Evolutionary conservation across 2,797 vertebrate genomes (phyloP), one percentile per base, ranked within the genome.

Genomic region (Typhlichthys eigenmanni): DNA sequence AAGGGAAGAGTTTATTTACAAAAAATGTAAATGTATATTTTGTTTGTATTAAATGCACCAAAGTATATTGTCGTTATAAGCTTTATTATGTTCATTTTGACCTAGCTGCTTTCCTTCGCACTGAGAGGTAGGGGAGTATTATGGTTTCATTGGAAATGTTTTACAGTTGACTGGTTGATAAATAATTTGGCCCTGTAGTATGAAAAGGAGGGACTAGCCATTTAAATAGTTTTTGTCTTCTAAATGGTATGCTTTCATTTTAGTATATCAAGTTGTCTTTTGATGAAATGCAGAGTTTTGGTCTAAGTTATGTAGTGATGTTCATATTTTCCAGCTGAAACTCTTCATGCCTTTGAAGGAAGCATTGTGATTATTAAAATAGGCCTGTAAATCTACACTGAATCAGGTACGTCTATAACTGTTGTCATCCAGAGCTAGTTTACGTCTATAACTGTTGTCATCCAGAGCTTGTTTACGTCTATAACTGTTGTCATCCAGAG

Each of bases 41-140:
- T 73, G 7, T 79, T 74, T 56, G 76, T 83, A 76, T 85, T 77
- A 38, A 76, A 75, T 66, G 55, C 67, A 78, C 88, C 91, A 83
- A 68, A 72, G 90, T 92, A 92, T 93, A 88, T 82, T 84, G 61
- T 82, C 55, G 81, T 71, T 73, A 69, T 74, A 49, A 72, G 74
- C 72, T 76, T 77, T 62, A 70, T 69, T 67, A 78, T 29, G 66
- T 75, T 80, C 76, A 69, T 60, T 62, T 52, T 38, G 72, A 55
- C 71, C 76, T 75, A 82, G 70, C 56, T 84, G 76, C 71, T 75
- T 87, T 87, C 66, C 61, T 72, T 88, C 86, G 85, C 85, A 88
- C 81, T 85, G 78, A 83, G 74, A 72, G 53, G 48, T 48, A 1
- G 7, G 48, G 13, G 46, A 47, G 78, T 60, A 53, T 66, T 70